These are phyloP conservation scores for Cremastobaeus sp. DNA, from an alignment of 2,888 invertebrate species.

Conservation along the genomic window DNA sequence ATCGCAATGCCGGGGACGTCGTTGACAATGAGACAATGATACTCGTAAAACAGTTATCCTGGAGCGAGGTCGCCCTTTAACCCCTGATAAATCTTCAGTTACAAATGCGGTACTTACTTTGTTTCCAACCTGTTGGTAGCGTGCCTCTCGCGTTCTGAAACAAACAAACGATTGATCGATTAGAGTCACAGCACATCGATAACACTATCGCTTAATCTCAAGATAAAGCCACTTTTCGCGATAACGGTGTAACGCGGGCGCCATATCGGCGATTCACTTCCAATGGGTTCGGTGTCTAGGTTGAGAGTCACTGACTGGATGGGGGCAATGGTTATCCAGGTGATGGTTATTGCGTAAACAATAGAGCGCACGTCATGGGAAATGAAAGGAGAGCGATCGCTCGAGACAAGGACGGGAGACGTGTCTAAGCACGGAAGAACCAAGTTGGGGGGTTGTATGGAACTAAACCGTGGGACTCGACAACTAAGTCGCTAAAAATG, in stretches of 20 bases:
- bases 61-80: too few relatives aligned
- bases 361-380: conserved; percentile 72
- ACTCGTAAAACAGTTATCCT: too few relatives aligned
- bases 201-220: too few relatives aligned
- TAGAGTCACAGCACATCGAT: not conserved
- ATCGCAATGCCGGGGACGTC: too few relatives aligned
- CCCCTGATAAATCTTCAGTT: not conserved
- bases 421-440: conserved; percentile 21
- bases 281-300: conserved; percentile 1
- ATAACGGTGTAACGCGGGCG: too few relatives aligned
- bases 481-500: conserved; percentile 20
- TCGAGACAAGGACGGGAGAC: conserved; percentile 37
- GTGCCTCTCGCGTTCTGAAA: conserved; percentile 80
- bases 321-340: conserved; percentile 61
- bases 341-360: conserved; percentile 77
- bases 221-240: too few relatives aligned
- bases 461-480: conserved; percentile 30
- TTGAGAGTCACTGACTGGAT: conserved; percentile 40
- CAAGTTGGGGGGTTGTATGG: conserved; percentile 20
- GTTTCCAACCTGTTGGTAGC: conserved; percentile 77
- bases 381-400: conserved; percentile 56
- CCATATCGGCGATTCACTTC: conserved; percentile 13
- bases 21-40: too few relatives aligned
- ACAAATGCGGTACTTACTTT: conserved; percentile 79
- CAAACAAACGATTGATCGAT: conserved; percentile 43